phyloP scores from a whole-genome alignment of 2,888 invertebrate genomes.

The Cerastis leucographa region DNA sequence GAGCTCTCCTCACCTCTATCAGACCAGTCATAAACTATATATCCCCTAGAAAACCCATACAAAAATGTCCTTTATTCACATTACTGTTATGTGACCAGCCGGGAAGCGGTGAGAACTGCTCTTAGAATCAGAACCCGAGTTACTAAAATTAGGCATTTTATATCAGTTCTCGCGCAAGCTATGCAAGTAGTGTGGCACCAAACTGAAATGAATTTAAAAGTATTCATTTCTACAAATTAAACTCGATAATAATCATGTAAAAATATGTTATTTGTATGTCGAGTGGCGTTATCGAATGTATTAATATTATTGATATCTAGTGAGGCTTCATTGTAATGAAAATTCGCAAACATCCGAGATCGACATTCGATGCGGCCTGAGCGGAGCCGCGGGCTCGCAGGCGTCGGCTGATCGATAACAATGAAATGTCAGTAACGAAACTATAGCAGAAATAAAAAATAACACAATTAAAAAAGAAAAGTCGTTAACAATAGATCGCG shows the following conservation, averaged over 20 bases:
- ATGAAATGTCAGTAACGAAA: constrained; percentile 77
- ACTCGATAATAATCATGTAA: constrained; percentile 61
- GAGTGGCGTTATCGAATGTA: constrained; percentile 61
- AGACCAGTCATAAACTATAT: constrained; percentile 47
- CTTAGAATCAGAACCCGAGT: constrained; percentile 35
- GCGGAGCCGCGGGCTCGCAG: constrained; percentile 45
- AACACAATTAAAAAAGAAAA: constrained; percentile 75
- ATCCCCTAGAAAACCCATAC: constrained; percentile 69
- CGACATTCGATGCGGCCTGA: constrained; percentile 56
- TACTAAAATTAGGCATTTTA: constrained; percentile 37
- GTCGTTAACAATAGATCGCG: constrained; percentile 74
- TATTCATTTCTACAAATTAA: constrained; percentile 62
- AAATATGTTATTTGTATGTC: constrained; percentile 58
- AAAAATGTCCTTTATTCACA: constrained; percentile 66
- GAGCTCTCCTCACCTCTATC: constrained; percentile 43
- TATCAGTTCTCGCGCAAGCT: constrained; percentile 44
- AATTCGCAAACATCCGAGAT: constrained; percentile 62
- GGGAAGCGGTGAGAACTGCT: constrained; percentile 33
- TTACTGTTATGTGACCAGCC: constrained; percentile 45
- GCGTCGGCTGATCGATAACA: constrained; percentile 67
- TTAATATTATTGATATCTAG: constrained; percentile 61
- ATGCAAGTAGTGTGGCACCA: constrained; percentile 31
- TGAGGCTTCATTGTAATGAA: constrained; percentile 56
- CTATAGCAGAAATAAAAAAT: constrained; percentile 75
- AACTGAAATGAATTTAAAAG: constrained; percentile 58